Conservation (phyloP, 2,113 vertebrate genomes). For the Amia ocellicauda region DNA sequence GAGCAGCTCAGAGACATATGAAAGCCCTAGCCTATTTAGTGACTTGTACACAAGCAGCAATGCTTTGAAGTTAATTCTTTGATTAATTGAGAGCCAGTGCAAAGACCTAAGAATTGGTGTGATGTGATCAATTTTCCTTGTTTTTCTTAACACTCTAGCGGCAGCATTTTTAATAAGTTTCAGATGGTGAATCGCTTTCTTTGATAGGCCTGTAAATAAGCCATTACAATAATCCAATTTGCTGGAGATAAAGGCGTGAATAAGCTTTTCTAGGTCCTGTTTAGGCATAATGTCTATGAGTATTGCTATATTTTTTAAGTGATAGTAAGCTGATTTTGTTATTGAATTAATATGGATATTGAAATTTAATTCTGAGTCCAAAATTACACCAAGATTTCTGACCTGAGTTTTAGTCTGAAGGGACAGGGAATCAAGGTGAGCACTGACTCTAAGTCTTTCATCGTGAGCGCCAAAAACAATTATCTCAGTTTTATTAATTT, state of each 20-base stretch:
- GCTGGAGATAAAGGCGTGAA: conserved; percentile 13
- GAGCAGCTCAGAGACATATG: not conserved
- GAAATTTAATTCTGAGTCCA: conserved; percentile 13
- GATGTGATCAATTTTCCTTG: not conserved
- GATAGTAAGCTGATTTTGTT: conserved; percentile 13
- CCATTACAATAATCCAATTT: conserved; percentile 10
- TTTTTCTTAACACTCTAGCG: not conserved
- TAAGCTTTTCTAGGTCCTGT: conserved; percentile 15
- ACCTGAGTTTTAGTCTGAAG: conserved; percentile 1
- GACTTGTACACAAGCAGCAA: not conserved
- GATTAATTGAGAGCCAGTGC: not conserved
- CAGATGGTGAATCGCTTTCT: conserved; percentile 8
- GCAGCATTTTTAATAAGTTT: not conserved
- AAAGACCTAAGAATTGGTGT: not conserved
- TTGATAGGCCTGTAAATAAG: not conserved
- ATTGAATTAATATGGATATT: conserved; percentile 12
- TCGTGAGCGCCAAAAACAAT: not conserved
- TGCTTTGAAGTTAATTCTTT: not conserved
- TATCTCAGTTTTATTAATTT: not conserved
- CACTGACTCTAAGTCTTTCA: not conserved
- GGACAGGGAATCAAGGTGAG: not conserved
- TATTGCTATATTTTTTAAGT: conserved; percentile 16
- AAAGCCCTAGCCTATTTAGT: conserved; percentile 1
- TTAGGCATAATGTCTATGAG: conserved; percentile 7
- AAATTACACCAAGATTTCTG: conserved; percentile 12